phyloP scores from a whole-genome alignment of 2,888 invertebrate species.

The Eremobia ochroleuca region DNA sequence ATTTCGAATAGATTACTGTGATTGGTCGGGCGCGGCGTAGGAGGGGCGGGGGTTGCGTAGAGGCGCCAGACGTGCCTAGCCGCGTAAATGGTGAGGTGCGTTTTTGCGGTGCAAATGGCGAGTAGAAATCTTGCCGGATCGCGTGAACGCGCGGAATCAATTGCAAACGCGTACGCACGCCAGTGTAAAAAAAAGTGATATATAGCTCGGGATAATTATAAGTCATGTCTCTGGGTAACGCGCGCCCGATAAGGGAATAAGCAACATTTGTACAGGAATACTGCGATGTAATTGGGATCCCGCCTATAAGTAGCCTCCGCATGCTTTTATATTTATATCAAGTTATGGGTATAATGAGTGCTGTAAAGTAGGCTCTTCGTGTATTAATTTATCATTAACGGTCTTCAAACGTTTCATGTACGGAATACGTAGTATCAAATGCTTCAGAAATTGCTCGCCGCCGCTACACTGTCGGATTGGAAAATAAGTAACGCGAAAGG shows the following conservation, averaged over 20 bases:
- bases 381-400: slow-evolving; percentile 60
- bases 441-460: slow-evolving; percentile 12
- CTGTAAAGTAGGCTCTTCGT: slow-evolving; percentile 51
- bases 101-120: slow-evolving; percentile 78
- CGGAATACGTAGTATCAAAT: slow-evolving; percentile 36
- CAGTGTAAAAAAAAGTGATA: slow-evolving; percentile 73
- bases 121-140: slow-evolving; percentile 74
- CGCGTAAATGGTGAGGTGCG: slow-evolving; percentile 75
- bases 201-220: slow-evolving; percentile 77
- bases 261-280: slow-evolving; percentile 61
- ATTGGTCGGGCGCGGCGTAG: slow-evolving; percentile 77
- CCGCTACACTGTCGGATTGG: slow-evolving; percentile 6
- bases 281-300: slow-evolving; percentile 65
- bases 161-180: slow-evolving; percentile 74
- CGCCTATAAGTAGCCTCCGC: slow-evolving; percentile 46
- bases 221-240: slow-evolving; percentile 71
- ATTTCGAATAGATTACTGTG: slow-evolving; percentile 84
- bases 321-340: slow-evolving; percentile 60
- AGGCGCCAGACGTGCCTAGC: slow-evolving; percentile 77
- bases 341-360: slow-evolving; percentile 64
- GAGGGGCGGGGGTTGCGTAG: slow-evolving; percentile 74
- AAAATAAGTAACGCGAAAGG: slow-evolving; percentile 18
- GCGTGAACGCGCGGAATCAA: slow-evolving; percentile 78
- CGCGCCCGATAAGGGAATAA: slow-evolving; percentile 67
- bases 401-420: slow-evolving; percentile 39